These are phyloP conservation scores for Clavelina lepadiformis DNA, from an alignment of 23 tunicate species.

Conservation along the genomic window DNA sequence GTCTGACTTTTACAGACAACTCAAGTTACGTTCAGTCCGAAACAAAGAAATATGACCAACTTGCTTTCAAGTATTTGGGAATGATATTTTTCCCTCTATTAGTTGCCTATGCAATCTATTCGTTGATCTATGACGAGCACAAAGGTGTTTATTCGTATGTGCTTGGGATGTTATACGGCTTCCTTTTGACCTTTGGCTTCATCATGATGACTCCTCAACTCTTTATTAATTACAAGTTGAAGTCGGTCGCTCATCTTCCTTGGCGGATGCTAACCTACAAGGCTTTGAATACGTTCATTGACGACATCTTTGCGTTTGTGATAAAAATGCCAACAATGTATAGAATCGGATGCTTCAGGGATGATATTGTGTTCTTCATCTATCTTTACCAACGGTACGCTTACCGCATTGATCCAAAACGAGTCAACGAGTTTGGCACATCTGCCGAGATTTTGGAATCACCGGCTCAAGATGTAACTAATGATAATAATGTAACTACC, in stretches of 20 bases:
- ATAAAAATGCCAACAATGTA: constrained; percentile 97
- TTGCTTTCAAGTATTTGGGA: constrained; percentile 94
- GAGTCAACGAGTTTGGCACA: constrained; percentile 89
- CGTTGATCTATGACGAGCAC: constrained; percentile 85
- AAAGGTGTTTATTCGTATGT: constrained; percentile 81
- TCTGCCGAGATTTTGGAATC: constrained; percentile 38
- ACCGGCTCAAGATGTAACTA: not conserved
- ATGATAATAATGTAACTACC: not conserved
- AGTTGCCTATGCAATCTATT: constrained; percentile 64
- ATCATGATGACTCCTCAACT: constrained; percentile 99
- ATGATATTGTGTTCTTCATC: constrained; percentile 91
- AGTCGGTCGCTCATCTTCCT: constrained; percentile 97
- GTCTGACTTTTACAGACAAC: constrained; percentile 67
- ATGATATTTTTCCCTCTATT: constrained; percentile 78
- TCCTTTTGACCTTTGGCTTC: constrained; percentile 88
- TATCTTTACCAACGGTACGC: constrained; percentile 87
- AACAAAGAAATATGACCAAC: constrained; percentile 86
- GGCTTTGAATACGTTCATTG: constrained; percentile 97
- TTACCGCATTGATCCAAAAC: constrained; percentile 76
- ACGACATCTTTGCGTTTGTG: constrained; percentile 96
- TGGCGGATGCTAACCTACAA: constrained; percentile 99
- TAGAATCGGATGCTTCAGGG: constrained; percentile 90
- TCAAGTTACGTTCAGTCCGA: constrained; percentile 83
- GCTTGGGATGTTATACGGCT: constrained; percentile 82
- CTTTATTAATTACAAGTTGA: constrained; percentile 93